Evolutionary conservation across 2,113 vertebrate genomes (phyloP), one percentile per base, ranked within the genome.

Genomic region (Poecilia latipinna): DNA sequence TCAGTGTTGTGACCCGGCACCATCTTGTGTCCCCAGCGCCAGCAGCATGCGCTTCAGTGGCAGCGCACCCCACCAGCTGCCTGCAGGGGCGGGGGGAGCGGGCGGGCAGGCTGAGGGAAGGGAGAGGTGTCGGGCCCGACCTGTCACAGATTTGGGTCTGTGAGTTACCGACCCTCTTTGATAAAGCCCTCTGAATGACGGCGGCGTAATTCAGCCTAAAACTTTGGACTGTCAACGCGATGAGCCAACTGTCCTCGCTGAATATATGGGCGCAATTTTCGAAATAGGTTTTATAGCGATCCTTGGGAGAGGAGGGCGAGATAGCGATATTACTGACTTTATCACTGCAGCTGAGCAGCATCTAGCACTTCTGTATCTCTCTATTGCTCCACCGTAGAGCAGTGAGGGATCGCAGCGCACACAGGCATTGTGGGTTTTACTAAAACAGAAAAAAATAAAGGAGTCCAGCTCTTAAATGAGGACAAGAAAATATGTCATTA

Each of bases 291-390:
- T 67, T 95, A 94, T 93, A 91, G 94, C 92, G 89, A 93, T 94
- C 92, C 93, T 93, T 93, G 91, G 90, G 94, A 93, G 93, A 93
- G 91, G 89, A 93, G 88, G 86, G 90, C 82, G 83, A 93, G 93
- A 93, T 93, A 91, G 94, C 83, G 91, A 94, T 94, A 95, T 94
- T 93, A 95, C 93, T 85, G 91, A 92, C 93, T 94, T 94, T 94
- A 94, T 95, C 93, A 93, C 90, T 90, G 92, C 91, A 87, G 92
- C 91, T 82, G 84, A 93, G 89, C 87, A 87, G 88, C 90, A 86
- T 92, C 76, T 64, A 82, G 35, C 79, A 57, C 75, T 89, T 84
- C 89, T 69, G 87, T 88, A 85, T 87, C 88, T 90, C 89, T 85
- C 82, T 90, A 85, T 87, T 82, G 79, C 74, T 87, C 74, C 65